Percentiles rank a stretch among this genome's conserved stretches.
These are phyloP conservation scores for Tetranychus truncatus DNA, from an alignment of 2,888 invertebrate genomes.

Conservation along the genomic window DNA sequence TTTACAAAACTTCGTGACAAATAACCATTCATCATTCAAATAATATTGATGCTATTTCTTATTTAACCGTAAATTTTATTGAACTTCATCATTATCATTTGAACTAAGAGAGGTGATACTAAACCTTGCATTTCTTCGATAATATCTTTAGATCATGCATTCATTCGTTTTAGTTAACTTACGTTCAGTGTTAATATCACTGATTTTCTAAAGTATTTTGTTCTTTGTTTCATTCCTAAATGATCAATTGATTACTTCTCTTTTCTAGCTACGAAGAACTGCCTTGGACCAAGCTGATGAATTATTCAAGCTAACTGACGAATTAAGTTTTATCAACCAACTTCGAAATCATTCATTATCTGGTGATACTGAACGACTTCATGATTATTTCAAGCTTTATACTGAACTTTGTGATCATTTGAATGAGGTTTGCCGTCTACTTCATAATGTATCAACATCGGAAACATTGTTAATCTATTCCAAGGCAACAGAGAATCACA, in stretches of 20 bases:
- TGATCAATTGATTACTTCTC: not conserved
- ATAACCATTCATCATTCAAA: not conserved
- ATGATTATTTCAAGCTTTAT: slow-evolving; percentile 81
- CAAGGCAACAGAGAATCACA: slow-evolving; percentile 84
- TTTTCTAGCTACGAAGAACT: slow-evolving; percentile 51
- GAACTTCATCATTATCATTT: too few relatives aligned
- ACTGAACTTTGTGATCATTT: slow-evolving; percentile 71
- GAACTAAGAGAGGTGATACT: too few relatives aligned
- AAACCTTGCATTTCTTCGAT: too few relatives aligned
- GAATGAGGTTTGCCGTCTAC: slow-evolving; percentile 51
- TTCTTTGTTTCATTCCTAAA: not conserved
- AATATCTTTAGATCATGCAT: too few relatives aligned
- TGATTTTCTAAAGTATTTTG: not conserved
- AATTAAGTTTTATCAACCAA: slow-evolving; percentile 41
- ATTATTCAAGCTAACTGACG: slow-evolving; percentile 39
- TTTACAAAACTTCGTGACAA: not conserved
- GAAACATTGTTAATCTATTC: slow-evolving; percentile 87
- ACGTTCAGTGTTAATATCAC: too few relatives aligned
- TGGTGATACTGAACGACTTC: slow-evolving; percentile 69
- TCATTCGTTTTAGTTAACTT: too few relatives aligned
- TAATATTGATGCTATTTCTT: not conserved
- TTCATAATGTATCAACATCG: slow-evolving; percentile 82
- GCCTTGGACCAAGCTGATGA: slow-evolving; percentile 66
- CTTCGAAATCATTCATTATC: slow-evolving; percentile 53
- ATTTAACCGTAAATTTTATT: not conserved